Conservation (phyloP, 2,113 vertebrate species). For the Otocyon megalotis region DNA sequence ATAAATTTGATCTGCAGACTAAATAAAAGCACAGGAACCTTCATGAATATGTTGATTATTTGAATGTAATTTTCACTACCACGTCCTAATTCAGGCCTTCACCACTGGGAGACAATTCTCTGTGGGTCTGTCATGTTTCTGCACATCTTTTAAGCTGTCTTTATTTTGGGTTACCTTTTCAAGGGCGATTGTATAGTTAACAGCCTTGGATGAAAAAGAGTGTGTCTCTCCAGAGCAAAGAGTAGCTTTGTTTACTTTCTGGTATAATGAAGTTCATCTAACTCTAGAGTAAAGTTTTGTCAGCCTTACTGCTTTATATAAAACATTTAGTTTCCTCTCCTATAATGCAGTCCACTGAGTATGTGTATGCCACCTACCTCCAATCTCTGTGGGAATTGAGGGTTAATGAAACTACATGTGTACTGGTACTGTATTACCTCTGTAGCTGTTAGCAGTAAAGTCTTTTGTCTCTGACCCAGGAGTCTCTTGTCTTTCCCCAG, state of each 20-base stretch:
- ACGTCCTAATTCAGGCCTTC: not conserved
- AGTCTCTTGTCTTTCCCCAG: not conserved
- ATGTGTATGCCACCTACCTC: not conserved
- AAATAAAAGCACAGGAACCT: conserved; percentile 8
- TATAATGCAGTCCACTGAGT: not conserved
- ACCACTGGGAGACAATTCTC: not conserved
- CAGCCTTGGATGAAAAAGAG: not conserved
- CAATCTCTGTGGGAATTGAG: not conserved
- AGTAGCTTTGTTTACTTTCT: not conserved
- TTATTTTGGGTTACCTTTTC: not conserved
- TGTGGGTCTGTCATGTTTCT: not conserved
- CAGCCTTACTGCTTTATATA: not conserved
- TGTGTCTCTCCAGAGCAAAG: not conserved
- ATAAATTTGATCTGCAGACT: not conserved
- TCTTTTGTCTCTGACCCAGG: not conserved
- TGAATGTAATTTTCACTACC: not conserved
- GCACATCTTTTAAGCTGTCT: not conserved
- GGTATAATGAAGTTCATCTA: not conserved
- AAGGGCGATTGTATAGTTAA: not conserved
- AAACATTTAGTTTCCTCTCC: not conserved
- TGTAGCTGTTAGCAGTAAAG: not conserved
- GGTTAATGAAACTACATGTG: not conserved
- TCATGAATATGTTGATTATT: not conserved
- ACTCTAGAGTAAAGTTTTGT: not conserved
- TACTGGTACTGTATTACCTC: not conserved